phyloP scores from a whole-genome alignment of 2,888 invertebrate genomes.

The Achlya flavicornis region DNA sequence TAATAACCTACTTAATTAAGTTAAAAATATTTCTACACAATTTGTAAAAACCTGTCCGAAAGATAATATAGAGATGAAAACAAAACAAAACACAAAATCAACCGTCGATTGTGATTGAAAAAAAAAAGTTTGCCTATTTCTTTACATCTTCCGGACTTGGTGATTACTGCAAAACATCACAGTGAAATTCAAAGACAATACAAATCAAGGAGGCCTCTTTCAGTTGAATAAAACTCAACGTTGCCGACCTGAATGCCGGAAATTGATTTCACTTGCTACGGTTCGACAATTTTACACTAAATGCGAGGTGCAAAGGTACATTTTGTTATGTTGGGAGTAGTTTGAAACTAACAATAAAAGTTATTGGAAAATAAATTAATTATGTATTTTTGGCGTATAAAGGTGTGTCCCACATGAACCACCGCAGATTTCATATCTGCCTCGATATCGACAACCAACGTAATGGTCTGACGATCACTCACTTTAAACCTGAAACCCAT shows the following conservation, averaged over 20 bases:
- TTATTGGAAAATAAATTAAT: neutral
- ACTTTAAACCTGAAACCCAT: too few species aligned
- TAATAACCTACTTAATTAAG: too few species aligned
- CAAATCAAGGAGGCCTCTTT: neutral
- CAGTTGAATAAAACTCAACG: constrained; percentile 13
- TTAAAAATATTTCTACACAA: neutral
- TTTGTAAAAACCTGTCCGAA: neutral
- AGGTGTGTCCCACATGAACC: too few species aligned
- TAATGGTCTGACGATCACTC: too few species aligned
- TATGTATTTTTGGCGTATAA: too few species aligned
- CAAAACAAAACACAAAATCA: neutral
- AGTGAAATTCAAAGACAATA: constrained; percentile 11
- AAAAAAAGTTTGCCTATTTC: neutral
- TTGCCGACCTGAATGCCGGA: constrained; percentile 23
- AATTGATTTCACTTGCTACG: constrained; percentile 27
- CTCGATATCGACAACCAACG: too few species aligned
- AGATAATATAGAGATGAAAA: neutral
- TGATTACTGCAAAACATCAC: neutral
- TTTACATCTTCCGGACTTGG: neutral
- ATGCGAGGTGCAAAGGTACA: constrained; percentile 21
- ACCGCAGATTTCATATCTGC: too few species aligned
- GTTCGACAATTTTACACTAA: constrained; percentile 21
- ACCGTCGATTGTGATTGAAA: neutral
- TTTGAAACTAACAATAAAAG: neutral
- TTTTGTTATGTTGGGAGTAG: constrained; percentile 17